Evolutionary conservation across 2,113 vertebrate genomes (phyloP), one percentile per base, ranked within the genome.

Genomic region (Engraulis encrasicolus): DNA sequence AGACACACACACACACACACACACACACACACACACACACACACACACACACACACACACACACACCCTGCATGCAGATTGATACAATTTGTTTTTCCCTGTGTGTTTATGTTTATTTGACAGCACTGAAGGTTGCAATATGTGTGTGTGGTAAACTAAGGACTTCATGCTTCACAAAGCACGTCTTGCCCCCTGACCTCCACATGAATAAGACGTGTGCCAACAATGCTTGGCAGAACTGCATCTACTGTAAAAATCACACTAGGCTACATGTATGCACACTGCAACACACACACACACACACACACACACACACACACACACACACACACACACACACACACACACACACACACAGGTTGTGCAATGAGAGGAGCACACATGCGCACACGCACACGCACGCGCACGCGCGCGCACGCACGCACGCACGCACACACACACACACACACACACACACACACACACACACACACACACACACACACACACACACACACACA

Each of bases 131-230:
- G 23, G 58, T 31, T 66, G 58, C 31, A 74, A 34, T 34, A 31
- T 74, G 11, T 74, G 66, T 74, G 66, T 36, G 66, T 23, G 15
- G 66, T 3, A 31, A 27, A 74, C n/a, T n/a, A n/a, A n/a, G n/a
- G n/a, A n/a, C 23, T 31, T 31, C 66, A 74, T 74, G 66, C 31
- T 17, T 74, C 66, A 74, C 23, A 14, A 31, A 31, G 27, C 17
- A 34, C 34, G 12, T 34, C 14, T 34, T 34, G 66, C 31, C 66
- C 34, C 34, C 34, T 12, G 66, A 74, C 27, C 66, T 34, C 27
- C 66, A 74, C 27, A 74, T 74, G 66, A 74, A 74, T 74, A 74
- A 74, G 27, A 74, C 17, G 5, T 31, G 66, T 74, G 66, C 66
- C 23, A 74, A 74, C 6, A 14, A 34, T 31, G 66, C 5, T 74